Base-by-base conservation (phyloP, 2,113 vertebrate genomes). In the Tangachromis dhanisi region DNA sequence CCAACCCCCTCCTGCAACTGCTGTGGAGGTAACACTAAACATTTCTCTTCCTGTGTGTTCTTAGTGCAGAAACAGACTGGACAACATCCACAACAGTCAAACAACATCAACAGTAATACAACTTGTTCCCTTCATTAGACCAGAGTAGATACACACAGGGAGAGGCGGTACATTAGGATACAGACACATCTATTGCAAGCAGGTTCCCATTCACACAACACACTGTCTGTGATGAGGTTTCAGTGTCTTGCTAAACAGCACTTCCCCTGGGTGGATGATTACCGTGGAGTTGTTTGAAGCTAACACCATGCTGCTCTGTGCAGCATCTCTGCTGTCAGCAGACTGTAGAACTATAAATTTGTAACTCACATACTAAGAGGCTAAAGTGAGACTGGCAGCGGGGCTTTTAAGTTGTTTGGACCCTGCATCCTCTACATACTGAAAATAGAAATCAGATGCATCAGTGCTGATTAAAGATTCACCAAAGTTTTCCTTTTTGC, bases 71-170 rank as follows among this genome's bases (percentile, higher is more conserved):
- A 96, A 94, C 95, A 95, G 94, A 95, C 94, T 42, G 79, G 95
- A 92, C 87, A 81, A 92, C 55, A 95, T 93, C 92, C 92, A 95
- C 86, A 86, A 93, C 83, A 96, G 54, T 51, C 80, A 85, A 38
- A 80, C 88, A 76, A 68, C 92, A 90, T 21, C 66, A 90, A 85
- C 86, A 80, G 90, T 80, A 83, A 88, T 7, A 95, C 94, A 96
- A 95, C 96, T 97, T 97, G 97, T 97, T 97, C 97, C 97, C 97
- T 97, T 98, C 97, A 97, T 97, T 96, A 97, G 90, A 97, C 95
- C 95, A 97, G 95, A 94, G 96, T 59, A 92, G 71, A 89, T 26
- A 51, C 16, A 86, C 78, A 85, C 38, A 3, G 85, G 59, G 82
- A 80, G 63, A 61, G 78, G 81, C 6, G 40, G 82, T 53, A 79